Evolutionary conservation across 2,888 invertebrate genomes (phyloP).

Genomic region (Mesochorus sp.): DNA sequence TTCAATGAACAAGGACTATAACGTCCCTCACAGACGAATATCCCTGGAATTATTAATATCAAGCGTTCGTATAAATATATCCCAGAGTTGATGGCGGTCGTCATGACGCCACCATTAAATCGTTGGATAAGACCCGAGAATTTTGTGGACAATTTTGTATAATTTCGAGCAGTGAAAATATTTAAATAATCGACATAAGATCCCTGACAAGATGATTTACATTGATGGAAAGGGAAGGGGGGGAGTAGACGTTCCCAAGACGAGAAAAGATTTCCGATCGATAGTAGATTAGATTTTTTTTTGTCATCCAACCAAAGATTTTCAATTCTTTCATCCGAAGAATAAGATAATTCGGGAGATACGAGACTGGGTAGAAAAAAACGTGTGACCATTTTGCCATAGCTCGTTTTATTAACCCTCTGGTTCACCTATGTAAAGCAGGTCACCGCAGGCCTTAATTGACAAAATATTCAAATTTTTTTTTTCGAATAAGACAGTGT

Average conservation of each 20-base stretch:
- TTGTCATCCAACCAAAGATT: background rate
- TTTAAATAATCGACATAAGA: too few species aligned
- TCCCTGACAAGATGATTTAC: too few species aligned
- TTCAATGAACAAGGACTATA: conserved; percentile 28
- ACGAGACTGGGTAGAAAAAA: background rate
- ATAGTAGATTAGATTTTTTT: conserved; percentile 4
- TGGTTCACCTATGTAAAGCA: conserved; percentile 77
- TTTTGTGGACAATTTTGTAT: conserved; percentile 8
- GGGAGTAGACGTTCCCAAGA: too few species aligned
- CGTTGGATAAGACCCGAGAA: background rate
- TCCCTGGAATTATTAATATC: conserved; percentile 26
- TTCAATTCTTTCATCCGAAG: background rate
- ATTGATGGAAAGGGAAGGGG: too few species aligned
- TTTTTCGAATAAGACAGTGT: conserved; percentile 22
- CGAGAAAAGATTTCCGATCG: background rate
- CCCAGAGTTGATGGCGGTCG: background rate
- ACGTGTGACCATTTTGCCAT: background rate
- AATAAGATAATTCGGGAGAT: conserved; percentile 16
- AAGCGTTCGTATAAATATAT: background rate
- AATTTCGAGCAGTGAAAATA: background rate
- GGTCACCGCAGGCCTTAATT: conserved; percentile 72
- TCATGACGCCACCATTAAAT: background rate
- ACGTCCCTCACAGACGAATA: background rate
- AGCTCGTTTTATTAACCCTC: conserved; percentile 69
- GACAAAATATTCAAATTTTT: conserved; percentile 78